Percentiles rank a stretch among this genome's conserved stretches.
Conservation (phyloP, 2,113 vertebrate species). For the Notarius lentiginosus region DNA sequence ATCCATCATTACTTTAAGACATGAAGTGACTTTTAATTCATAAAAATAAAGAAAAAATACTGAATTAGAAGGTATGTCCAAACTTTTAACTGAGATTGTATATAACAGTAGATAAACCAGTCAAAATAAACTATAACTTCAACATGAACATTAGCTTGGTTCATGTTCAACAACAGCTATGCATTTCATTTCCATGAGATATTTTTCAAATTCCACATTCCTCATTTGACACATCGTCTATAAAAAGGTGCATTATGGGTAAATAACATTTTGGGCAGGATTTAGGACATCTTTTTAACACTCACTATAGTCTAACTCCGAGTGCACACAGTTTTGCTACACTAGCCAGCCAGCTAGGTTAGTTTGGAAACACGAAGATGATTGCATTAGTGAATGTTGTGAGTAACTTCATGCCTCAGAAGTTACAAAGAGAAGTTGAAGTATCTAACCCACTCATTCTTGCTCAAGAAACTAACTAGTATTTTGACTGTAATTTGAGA, state of each 20-base stretch:
- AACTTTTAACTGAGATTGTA: no score
- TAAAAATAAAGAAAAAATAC: no score
- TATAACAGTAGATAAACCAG: background rate
- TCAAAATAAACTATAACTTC: background rate
- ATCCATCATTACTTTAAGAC: no score
- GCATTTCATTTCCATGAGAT: background rate
- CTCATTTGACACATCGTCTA: background rate
- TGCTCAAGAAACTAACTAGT: background rate
- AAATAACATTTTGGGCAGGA: background rate
- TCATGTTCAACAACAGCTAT: background rate
- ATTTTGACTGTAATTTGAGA: background rate
- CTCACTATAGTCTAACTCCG: background rate
- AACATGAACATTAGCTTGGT: background rate
- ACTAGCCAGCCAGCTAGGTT: background rate
- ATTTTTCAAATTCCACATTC: background rate
- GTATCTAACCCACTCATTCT: background rate
- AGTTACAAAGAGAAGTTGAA: background rate
- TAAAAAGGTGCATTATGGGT: background rate
- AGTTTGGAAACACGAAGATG: background rate
- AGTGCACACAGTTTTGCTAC: background rate
- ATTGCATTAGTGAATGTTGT: background rate
- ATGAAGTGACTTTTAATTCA: no score
- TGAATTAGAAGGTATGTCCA: no score
- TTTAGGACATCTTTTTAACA: background rate
- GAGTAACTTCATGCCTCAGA: background rate